Evolutionary conservation across 2,888 invertebrate genomes (phyloP).

Genomic region (Stratiomys singularior): DNA sequence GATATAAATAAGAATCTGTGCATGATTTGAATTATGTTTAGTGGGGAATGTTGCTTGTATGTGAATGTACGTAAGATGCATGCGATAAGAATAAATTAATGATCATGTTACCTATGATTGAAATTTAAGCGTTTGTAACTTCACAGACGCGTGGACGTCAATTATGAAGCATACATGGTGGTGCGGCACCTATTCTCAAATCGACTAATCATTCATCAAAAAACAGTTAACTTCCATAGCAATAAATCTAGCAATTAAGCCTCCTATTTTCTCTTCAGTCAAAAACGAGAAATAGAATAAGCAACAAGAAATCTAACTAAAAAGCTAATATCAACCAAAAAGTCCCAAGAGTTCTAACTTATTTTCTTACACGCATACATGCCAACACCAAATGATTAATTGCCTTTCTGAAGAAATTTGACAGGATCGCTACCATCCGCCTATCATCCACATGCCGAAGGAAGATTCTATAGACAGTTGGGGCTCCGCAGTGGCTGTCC

Average conservation of each 20-base stretch:
- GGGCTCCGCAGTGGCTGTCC: slow-evolving; percentile 26
- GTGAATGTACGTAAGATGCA: no score
- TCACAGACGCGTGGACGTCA: not conserved
- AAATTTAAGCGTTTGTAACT: slow-evolving; percentile 5
- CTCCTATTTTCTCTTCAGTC: slow-evolving; percentile 20
- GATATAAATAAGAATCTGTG: slow-evolving; percentile 27
- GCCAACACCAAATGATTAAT: slow-evolving; percentile 37
- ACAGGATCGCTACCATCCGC: slow-evolving; percentile 23
- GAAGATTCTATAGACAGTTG: not conserved
- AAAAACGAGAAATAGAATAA: not conserved
- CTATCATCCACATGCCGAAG: not conserved
- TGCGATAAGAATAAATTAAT: not conserved
- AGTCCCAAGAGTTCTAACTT: slow-evolving; percentile 8
- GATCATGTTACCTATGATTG: not conserved
- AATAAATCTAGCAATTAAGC: slow-evolving; percentile 16
- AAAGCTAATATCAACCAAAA: not conserved
- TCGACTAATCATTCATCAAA: no score
- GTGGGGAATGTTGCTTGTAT: not conserved
- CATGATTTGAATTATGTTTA: slow-evolving; percentile 18
- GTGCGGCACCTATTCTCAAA: no score
- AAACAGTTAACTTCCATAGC: not conserved
- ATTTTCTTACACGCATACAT: not conserved
- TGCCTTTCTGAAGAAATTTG: slow-evolving; percentile 43
- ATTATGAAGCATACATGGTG: not conserved
- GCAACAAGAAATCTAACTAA: not conserved